Base-by-base conservation (phyloP, 2,888 invertebrate species). In the Nomada hirtipes region DNA sequence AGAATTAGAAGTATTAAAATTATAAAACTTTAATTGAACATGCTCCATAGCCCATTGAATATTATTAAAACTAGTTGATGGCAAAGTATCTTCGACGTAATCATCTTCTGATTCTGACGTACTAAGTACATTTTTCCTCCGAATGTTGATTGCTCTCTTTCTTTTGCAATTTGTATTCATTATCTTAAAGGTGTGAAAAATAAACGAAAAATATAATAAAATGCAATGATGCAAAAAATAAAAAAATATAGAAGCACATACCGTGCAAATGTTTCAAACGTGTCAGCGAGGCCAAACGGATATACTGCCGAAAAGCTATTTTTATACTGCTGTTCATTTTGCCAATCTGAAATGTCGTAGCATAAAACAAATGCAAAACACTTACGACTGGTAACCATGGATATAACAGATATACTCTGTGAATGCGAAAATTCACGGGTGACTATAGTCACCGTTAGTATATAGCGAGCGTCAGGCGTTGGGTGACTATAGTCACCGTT, bases 11-110 rank as follows among this genome's bases (percentile, higher is more conserved):
- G 20, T 15, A 75, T 79, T 20, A 65, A 69, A 74, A 36, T 79
- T 79, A n/a, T 79, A 59, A 64, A 79, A 74, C 52, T 23, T 69
- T 76, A 64, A 69, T 29, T 79, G 42, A 74, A 44, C 59, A 74
- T 79, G 52, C 69, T 79, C 52, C 69, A 15, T 79, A 74, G 77
- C 18, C 77, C 77, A 72, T 67, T 77, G 69, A 18, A 79, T 74
- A 69, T 79, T 79, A 69, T 69, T 23, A 69, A 44, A 69, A 72
- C 36, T 26, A 61, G 57, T 73, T 69, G 78, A 57, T 61, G 63
- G 63, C 59, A 75, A 75, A 75, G 52, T 65, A 79, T 76, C 60
- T 52, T 70, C 71, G 47, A 64, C 52, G 15, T 75, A 23, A 79
- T 76, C 75, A 42, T 26, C 26, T 26, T 26, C 26, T 26, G 26